A percentile compares a stretch with the other conserved stretches of the same genome.
These are phyloP conservation scores for Ranitomeya variabilis DNA, from an alignment of 2,113 vertebrate species.

Conservation along the genomic window DNA sequence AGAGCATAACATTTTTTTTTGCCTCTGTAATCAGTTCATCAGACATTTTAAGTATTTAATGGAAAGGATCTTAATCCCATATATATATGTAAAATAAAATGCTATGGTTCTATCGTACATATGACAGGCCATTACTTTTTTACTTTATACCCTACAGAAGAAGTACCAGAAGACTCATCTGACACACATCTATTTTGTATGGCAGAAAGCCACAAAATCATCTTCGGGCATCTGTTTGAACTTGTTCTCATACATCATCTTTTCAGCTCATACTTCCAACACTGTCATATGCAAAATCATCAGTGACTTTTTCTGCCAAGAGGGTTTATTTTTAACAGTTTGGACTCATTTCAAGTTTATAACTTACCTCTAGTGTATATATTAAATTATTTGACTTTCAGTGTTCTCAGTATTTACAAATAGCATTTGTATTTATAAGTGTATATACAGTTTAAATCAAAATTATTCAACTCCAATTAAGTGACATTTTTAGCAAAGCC, in stretches of 20 bases:
- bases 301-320: slow-evolving; percentile 23
- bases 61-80: neutral
- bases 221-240: slow-evolving; percentile 43
- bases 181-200: slow-evolving; percentile 22
- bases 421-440: neutral
- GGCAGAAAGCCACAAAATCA: slow-evolving; percentile 36
- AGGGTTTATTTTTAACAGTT: slow-evolving; percentile 46
- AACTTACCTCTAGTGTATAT: neutral
- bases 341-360: slow-evolving; percentile 39
- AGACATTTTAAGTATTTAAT: neutral
- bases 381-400: neutral
- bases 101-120: neutral
- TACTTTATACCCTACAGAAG: slow-evolving; percentile 15
- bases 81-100: neutral
- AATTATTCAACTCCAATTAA: too few species aligned
- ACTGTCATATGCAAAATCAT: slow-evolving; percentile 53
- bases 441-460: neutral
- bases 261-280: slow-evolving; percentile 41
- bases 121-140: neutral
- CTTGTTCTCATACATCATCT: slow-evolving; percentile 50
- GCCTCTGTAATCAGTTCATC: neutral
- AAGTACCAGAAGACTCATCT: slow-evolving; percentile 18
- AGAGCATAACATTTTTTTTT: neutral
- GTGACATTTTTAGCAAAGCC: too few species aligned
- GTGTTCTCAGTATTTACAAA: neutral